These are phyloP conservation scores for Diadophis punctatus DNA, from an alignment of 2,113 vertebrate genomes.

Conservation along the genomic window DNA sequence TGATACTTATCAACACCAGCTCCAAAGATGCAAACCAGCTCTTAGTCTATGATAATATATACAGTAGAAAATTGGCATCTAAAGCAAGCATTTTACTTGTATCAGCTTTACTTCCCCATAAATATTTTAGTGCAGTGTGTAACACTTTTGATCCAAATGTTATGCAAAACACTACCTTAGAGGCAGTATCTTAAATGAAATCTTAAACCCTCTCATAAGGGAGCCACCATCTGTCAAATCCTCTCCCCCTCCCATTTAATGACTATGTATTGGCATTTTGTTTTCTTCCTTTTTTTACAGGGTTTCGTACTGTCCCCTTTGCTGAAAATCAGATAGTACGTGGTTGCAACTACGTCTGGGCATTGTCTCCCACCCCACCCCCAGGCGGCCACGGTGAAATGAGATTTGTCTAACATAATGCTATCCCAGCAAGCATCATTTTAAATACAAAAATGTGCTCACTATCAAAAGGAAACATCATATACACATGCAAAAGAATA, in stretches of 20 bases:
- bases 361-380: not conserved
- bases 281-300: slow-evolving; percentile 28
- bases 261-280: slow-evolving; percentile 30
- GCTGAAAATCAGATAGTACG: not conserved
- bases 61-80: not conserved
- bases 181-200: slow-evolving; percentile 32
- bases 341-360: rapidly evolving
- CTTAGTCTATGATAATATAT: not conserved
- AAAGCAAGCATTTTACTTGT: not conserved
- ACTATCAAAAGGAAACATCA: slow-evolving; percentile 17
- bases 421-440: slow-evolving; percentile 39
- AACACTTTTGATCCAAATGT: slow-evolving; percentile 25
- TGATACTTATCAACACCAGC: not conserved
- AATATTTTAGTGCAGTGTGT: not conserved
- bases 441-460: slow-evolving; percentile 50
- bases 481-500: slow-evolving; percentile 34
- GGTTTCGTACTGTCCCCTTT: slow-evolving; percentile 11
- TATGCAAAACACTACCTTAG: slow-evolving; percentile 49
- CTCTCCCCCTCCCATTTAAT: slow-evolving; percentile 34
- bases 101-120: slow-evolving; percentile 25
- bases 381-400: slow-evolving; percentile 38
- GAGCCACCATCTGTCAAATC: slow-evolving; percentile 43
- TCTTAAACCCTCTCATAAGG: slow-evolving; percentile 42
- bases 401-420: slow-evolving; percentile 50
- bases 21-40: not conserved